Evolutionary conservation across 1,140 invertebrate species (phyloP), one percentile per base, ranked within the genome.

Genomic region (Drosophila funebris): DNA sequence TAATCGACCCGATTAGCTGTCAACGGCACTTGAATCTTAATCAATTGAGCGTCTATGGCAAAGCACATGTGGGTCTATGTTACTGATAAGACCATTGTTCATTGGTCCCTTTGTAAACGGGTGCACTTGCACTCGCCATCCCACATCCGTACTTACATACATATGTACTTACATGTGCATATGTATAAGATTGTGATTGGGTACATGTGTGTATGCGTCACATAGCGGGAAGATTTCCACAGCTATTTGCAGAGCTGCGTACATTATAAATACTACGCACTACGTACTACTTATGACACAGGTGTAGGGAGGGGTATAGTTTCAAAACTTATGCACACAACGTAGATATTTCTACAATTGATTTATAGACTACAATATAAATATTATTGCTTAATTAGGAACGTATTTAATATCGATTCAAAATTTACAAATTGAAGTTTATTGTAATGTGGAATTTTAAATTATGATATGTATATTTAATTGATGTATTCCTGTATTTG

Each of bases 1-100:
- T 72, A 72, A 67, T 27, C 69, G 52, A 58, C 27, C 36, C 62
- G 69, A 72, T 72, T 72, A 67, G 69, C 62, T 72, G 44, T 67
- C 62, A 58, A 44, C 62, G 44, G 36, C 69, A 72, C 69, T 72
- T 67, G 53, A 67, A 58, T 50, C 36, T 72, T 72, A 72, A 71
- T 71, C 68, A 71, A 56, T 64, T 36, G 46, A 33, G 7, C 39
- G 48, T 0, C 22, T 39, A 31, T 22, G 3, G 31, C 50, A 31
- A 16, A 20, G 16, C 67, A 56, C 50, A 64, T 56, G 33, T 48
- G 18, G 16, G 61, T 39, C 29, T 57, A 39, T 44, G 20, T 27
- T 43, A 44, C 14, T 66, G 69, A 67, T 72, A 72, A 72, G 43
- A 5, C 37, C 29, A 58, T 52, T 72, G 62, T 72, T 24, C 53